Base-by-base conservation (phyloP, 2,888 invertebrate species). In the Drosophila incognita region DNA sequence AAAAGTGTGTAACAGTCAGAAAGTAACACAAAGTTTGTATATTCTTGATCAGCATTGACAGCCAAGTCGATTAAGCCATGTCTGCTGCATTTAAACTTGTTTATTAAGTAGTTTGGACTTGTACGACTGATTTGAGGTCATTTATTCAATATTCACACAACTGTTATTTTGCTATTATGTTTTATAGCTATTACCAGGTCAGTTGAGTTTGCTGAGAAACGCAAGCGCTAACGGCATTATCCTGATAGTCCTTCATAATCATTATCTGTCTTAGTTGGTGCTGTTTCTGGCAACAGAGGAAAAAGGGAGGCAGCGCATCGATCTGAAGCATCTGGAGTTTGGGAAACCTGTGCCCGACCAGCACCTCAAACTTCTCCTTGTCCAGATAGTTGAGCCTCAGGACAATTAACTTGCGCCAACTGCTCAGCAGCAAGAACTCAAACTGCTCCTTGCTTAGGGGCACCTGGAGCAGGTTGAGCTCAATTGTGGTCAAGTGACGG, bases 251-350 rank as follows among this genome's bases (percentile, higher is more conserved):
- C 8, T 40, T 38, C 0, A 27, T 8, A 18, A 36, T 31, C 33
- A 83, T 53, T 6, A 69, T 65, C 15, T 68, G 31, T 18, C 42
- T 62, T 7, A 85, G 69, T 31, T 79, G 82, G 11, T 57, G 36
- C 38, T 70, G 74, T n/a, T 54, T 67, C 0, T 62, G 40, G 1
- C 54, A 78, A 10, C 78, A 64, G n/a, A 86, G 60, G 35, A 65
- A 70, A 27, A 89, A 89, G 24, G 85, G 85, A 6, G 85, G 85
- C 58, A 87, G 56, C 2, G 73, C 72, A 60, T 89, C 85, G 2
- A 86, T 56, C 40, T 89, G 80, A 36, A 86, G 74, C 31, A 75
- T 29, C 49, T 73, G 69, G 33, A 86, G 76, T 15, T 82, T 63
- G 38, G 89, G 89, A 74, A 68, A 89, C 15, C 31, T 67, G 21